Evolutionary conservation across 2,113 vertebrate species (phyloP), one percentile per base, ranked within the genome.

Genomic region (Chaetops frenatus): DNA sequence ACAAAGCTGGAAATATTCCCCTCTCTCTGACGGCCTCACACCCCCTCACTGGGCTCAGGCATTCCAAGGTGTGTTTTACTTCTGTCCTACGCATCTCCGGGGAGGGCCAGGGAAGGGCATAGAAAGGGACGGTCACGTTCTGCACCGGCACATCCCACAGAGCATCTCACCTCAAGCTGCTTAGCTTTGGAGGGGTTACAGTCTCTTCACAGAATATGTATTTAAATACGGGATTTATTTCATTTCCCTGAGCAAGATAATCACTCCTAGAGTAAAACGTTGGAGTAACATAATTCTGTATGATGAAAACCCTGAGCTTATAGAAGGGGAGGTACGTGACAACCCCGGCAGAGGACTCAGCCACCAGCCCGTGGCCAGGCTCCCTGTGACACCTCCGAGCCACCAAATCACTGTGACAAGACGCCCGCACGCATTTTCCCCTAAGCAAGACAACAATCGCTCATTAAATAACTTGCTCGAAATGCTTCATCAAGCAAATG

Each of bases 191-290:
- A 40, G 71, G 71, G 40, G 47, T 44, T 77, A 38, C 64, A 44
- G 72, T 4, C 77, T 70, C 77, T 65, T 25, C 73, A 45, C 31
- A 50, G 70, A 81, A 53, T 38, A 28, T 14, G 33, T 71, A 24
- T 58, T 90, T 94, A 90, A 95, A 85, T 24, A 71, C 1, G 10
- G 74, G 82, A 92, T 95, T 95, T 79, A 90, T 85, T 93, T 92
- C 47, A 88, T 94, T 92, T 93, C 70, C 80, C 73, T 29, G 48
- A 90, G 74, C 78, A 50, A 62, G 67, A 79, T 84, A 87, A 95
- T 95, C 69, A 71, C 70, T 44, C 45, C 65, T 42, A 3, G 78
- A 62, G 60, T 33, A 20, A 81, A 84, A 78, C 0, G 1, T 3
- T 42, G 45, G 56, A 71, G 53, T 48, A 91, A 54, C 17, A 4